Evolutionary conservation across 2,888 invertebrate genomes (phyloP), one percentile per base, ranked within the genome.

Genomic region (Atherix ibis): DNA sequence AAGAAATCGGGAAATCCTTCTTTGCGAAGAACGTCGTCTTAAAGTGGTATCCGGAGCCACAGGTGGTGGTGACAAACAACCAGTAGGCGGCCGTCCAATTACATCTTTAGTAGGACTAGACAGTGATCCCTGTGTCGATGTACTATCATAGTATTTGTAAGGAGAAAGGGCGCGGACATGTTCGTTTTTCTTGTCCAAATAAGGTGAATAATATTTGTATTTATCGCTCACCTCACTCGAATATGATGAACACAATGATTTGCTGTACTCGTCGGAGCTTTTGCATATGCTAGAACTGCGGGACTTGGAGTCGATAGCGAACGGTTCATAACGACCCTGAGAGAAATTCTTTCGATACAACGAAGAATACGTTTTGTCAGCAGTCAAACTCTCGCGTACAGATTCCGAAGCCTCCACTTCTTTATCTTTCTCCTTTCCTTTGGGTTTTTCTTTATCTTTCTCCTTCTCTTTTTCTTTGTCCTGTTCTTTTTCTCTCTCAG

Each of bases 1-100:
- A 37, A 84, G 58, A 56, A 82, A 83, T 37, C 84, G 64, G 6
- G 78, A 79, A 37, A 78, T 70, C 41, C 76, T 68, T 32, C 74
- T 70, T 35, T 68, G 68, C 22, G 65, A 63, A 36, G 65, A 64
- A 22, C 54, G 48, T 36, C 52, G 49, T 36, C 48, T 49, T 32
- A 52, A 39, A 26, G 49, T 47, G 38, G 49, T 53, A 36, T 47
- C 50, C 17, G 48, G 44, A 28, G 40, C 40, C 5, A 46, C 40
- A n/a, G 46, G 47, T 27, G 48, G 46, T 33, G 50, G 49, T 22
- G 58, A 57, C 13, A 56, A 35, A 34, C 46, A 54, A 24, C 52
- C 59, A 41, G 51, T 56, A 34, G 52, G 58, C 34, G 51, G 58
- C 39, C 53, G 53, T 29, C 49, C 55, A 36, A 50, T 40, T 40